A percentile compares a stretch with the other conserved stretches of the same genome.
phyloP scores from a whole-genome alignment of 2,113 vertebrate genomes.

The Hiodon tergisus region DNA sequence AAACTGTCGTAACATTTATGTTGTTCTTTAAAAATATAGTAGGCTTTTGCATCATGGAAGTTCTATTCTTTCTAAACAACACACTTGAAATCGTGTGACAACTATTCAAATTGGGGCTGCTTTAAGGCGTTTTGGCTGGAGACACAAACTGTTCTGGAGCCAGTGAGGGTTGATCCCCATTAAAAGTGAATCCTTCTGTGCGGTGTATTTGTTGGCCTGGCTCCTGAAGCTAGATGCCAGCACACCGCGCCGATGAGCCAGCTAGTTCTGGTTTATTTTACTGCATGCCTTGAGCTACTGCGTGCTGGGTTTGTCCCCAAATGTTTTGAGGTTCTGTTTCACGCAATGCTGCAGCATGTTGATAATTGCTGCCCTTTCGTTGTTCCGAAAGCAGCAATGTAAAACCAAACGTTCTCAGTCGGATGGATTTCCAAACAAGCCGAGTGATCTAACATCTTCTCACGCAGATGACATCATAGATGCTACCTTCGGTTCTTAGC shows the following conservation, averaged over 20 bases:
- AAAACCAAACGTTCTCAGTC: no score
- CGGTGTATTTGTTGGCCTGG: not conserved
- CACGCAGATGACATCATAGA: no score
- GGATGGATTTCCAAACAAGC: no score
- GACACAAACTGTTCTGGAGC: not conserved
- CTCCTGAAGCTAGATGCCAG: not conserved
- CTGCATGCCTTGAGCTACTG: not conserved
- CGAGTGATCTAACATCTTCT: no score
- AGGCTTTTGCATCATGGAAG: no score
- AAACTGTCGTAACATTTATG: no score
- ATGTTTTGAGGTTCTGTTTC: not conserved
- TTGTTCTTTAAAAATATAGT: no score
- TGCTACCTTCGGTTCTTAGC: no score
- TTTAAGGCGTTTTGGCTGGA: slow-evolving; percentile 7
- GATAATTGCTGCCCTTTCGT: not conserved
- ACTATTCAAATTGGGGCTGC: no score
- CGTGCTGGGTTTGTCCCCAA: not conserved
- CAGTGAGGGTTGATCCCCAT: not conserved
- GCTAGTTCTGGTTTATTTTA: not conserved
- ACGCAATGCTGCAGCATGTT: not conserved
- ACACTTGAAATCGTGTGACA: no score
- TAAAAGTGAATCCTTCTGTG: not conserved
- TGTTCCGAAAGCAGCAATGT: no score
- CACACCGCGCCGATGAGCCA: not conserved
- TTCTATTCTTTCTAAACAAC: no score